These are phyloP conservation scores for Acleris holmiana DNA, from an alignment of 2,888 invertebrate species.

Conservation along the genomic window DNA sequence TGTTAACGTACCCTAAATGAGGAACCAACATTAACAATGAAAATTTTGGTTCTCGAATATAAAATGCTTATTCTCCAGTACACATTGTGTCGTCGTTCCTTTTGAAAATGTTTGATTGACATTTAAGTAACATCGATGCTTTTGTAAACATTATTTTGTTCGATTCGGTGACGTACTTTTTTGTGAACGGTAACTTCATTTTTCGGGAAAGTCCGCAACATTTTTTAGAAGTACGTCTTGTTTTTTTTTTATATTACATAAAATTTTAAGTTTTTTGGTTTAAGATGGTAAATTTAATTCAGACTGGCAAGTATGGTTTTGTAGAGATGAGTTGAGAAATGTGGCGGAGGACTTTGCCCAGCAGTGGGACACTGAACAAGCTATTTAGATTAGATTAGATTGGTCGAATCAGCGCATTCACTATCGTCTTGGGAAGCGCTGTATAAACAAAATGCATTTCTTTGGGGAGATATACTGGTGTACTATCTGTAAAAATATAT, in stretches of 20 bases:
- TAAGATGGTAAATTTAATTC: no score
- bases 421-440: background rate
- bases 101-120: constrained; percentile 14
- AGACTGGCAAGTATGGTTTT: no score
- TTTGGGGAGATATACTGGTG: constrained; percentile 13
- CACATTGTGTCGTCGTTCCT: constrained; percentile 18
- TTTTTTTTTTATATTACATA: no score
- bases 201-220: no score
- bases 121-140: constrained; percentile 8
- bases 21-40: constrained; percentile 15
- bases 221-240: no score
- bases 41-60: constrained; percentile 12
- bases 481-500: no score
- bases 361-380: no score
- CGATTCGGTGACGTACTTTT: background rate
- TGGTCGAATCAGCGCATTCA: no score
- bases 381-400: no score
- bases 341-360: no score
- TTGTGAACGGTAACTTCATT: background rate
- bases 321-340: no score
- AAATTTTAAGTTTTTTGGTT: no score
- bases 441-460: background rate
- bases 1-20: constrained; percentile 6
- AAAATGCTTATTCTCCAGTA: constrained; percentile 9
- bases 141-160: constrained; percentile 12